phyloP scores from a whole-genome alignment of 2,113 vertebrate species.

The Saimiri boliviensis region DNA sequence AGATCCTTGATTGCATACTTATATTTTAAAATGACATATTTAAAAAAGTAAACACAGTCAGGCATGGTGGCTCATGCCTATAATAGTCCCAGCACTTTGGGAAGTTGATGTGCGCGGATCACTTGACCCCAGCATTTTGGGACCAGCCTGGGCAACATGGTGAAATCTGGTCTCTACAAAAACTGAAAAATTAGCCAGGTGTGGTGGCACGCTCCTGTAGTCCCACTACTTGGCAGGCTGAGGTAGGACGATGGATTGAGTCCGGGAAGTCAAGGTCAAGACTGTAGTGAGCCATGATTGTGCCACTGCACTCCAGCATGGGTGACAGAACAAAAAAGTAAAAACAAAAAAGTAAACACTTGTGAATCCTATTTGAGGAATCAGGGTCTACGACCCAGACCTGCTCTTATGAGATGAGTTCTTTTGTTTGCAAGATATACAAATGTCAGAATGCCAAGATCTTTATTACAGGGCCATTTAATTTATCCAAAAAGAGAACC shows the following conservation, averaged over 20 bases:
- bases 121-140: too few relatives aligned
- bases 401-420: neutral
- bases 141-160: too few relatives aligned
- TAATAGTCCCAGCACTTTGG: neutral
- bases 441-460: neutral
- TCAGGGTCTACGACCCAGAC: neutral
- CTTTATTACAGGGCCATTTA: neutral
- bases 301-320: too few relatives aligned
- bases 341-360: neutral
- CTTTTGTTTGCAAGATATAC: neutral
- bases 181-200: too few relatives aligned
- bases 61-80: neutral
- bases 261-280: too few relatives aligned
- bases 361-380: neutral
- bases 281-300: too few relatives aligned
- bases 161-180: too few relatives aligned
- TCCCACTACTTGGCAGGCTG: too few relatives aligned
- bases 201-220: too few relatives aligned
- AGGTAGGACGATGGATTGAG: too few relatives aligned
- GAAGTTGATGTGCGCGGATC: neutral
- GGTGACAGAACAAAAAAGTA: too few relatives aligned
- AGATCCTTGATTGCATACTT: neutral
- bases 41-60: too few relatives aligned
- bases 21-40: slow-evolving; percentile 11
- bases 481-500: slow-evolving; percentile 13